Base-by-base conservation (phyloP, 2,113 vertebrate species). In the Rhinoderma darwinii region DNA sequence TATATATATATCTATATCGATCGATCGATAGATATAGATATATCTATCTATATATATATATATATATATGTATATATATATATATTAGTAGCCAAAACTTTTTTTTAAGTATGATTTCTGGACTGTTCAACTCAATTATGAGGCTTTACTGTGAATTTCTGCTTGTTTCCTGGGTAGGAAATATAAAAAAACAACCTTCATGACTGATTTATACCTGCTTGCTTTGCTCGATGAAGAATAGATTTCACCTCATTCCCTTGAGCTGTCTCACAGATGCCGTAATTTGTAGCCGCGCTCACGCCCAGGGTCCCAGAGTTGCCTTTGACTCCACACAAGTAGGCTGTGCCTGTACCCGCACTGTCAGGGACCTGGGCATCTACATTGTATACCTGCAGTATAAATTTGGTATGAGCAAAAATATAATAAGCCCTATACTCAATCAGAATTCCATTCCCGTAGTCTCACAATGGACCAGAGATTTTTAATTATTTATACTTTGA, bases 321-420 rank as follows among this genome's bases (percentile, higher is more conserved):
- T 87, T 99, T 99, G 86, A 99, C 96, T 9, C 98, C 98, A 0
- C 98, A 99, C 89, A 98, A 95, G 88, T 97, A 99, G n/a, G 98
- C 98, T 0, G 97, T 98, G 59, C 95, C 96, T 0, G 97, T 99
- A 91, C 96, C 96, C 0, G 97, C 98, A 0, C 98, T 99, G 93
- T 98, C 98, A 0, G 97, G 95, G 72, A 98, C 97, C 82, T 97
- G 97, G 83, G 94, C 95, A 89, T 99, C 96, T 4, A 98, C 97
- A 27, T 95, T 98, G 92, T 99, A 98, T 0, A 97, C 98, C 97
- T 99, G 92, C 63, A 89, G 15, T 73, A 82, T 54, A 20, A 0
- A 47, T 9, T 20, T 25, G 12, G 30, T 7, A 20, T 27, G 44
- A 1, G 51, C 27, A 44, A 63, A 6, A 63, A 63, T 9, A 63